A percentile compares a stretch with the other conserved stretches of the same genome.
phyloP scores from a whole-genome alignment of 1,140 invertebrate species.

The Mizuhopecten yessoensis region DNA sequence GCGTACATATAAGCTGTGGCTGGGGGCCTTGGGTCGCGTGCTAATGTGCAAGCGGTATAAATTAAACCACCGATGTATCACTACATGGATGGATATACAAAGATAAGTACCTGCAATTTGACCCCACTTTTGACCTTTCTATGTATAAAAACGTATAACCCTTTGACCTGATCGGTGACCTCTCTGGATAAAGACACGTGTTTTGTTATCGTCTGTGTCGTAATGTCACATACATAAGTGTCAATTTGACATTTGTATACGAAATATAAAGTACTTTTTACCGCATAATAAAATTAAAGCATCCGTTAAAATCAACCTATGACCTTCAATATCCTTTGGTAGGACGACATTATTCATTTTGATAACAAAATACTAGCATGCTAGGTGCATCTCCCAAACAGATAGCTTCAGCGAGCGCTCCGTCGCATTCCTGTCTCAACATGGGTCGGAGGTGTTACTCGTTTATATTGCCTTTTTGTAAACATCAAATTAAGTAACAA shows the following conservation, averaged over 20 bases:
- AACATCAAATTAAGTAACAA: no score
- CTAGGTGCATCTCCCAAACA: background rate
- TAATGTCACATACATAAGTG: background rate
- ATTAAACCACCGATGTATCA: background rate
- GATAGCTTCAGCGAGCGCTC: background rate
- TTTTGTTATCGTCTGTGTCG: background rate
- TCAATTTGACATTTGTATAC: constrained; percentile 3
- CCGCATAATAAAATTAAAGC: background rate
- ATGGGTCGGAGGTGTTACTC: no score
- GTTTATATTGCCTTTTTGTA: no score
- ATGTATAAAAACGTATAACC: background rate
- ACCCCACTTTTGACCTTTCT: background rate
- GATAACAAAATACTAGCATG: background rate
- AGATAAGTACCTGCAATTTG: background rate
- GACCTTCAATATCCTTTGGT: background rate
- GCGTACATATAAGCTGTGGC: background rate
- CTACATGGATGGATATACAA: background rate
- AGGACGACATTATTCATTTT: background rate
- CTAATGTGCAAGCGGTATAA: background rate
- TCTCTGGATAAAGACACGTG: constrained; percentile 3
- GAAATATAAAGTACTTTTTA: background rate
- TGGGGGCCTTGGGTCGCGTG: background rate
- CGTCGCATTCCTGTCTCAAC: background rate
- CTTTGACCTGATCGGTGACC: background rate
- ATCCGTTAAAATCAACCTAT: background rate